Evolutionary conservation across 2,797 vertebrate species (phyloP).

Genomic region (Coendou prehensilis): DNA sequence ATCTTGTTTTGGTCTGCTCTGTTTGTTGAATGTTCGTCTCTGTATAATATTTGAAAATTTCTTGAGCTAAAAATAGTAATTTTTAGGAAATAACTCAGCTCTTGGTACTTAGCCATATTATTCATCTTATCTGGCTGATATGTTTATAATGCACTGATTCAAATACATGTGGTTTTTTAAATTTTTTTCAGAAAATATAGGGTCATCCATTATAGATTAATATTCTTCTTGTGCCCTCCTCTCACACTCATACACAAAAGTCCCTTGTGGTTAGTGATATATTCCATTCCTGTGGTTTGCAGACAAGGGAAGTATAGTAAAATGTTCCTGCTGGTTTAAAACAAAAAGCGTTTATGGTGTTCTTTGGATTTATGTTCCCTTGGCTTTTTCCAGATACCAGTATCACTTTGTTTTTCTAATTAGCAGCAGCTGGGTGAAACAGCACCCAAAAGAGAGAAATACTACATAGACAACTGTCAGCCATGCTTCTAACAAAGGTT

Average conservation of each 20-base stretch:
- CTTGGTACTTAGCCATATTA: constrained; percentile 34
- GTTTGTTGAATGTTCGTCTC: constrained; percentile 17
- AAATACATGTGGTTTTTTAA: constrained; percentile 54
- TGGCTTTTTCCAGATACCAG: constrained; percentile 66
- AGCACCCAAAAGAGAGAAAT: constrained; percentile 76
- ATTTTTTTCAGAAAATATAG: constrained; percentile 63
- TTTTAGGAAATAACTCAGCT: constrained; percentile 44
- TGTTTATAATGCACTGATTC: constrained; percentile 70
- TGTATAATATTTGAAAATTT: constrained; percentile 23
- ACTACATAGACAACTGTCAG: neutral
- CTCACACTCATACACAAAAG: constrained; percentile 9
- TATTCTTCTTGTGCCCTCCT: constrained; percentile 56
- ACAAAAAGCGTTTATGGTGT: constrained; percentile 81
- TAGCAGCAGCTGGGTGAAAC: constrained; percentile 83
- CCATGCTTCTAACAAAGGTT: constrained; percentile 68
- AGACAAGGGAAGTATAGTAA: constrained; percentile 80
- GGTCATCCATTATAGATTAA: constrained; percentile 68
- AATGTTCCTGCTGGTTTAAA: constrained; percentile 65
- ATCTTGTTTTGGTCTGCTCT: neutral
- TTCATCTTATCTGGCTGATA: constrained; percentile 54
- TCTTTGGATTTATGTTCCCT: constrained; percentile 81
- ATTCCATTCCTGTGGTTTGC: constrained; percentile 77
- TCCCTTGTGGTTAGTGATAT: constrained; percentile 66
- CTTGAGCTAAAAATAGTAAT: constrained; percentile 68
- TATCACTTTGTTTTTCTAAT: constrained; percentile 87